phyloP scores from a whole-genome alignment of 2,797 vertebrate genomes.

The Acanthis flammea region DNA sequence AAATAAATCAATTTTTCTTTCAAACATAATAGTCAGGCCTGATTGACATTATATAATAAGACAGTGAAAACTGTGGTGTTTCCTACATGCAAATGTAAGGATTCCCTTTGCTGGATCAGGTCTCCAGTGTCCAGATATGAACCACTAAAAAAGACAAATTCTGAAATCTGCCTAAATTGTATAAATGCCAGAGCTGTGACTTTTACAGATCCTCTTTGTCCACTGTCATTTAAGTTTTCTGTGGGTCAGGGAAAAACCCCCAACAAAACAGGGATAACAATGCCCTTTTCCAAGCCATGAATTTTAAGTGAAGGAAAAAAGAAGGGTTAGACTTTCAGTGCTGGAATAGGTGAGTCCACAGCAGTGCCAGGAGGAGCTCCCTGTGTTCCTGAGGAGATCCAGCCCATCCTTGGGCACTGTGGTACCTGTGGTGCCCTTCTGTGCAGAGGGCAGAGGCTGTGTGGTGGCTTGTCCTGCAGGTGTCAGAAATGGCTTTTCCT shows the following conservation, averaged over 20 bases:
- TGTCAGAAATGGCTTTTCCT: neutral
- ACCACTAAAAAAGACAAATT: neutral
- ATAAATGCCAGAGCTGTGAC: neutral
- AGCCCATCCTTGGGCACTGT: neutral
- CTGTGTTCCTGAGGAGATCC: neutral
- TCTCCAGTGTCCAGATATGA: neutral
- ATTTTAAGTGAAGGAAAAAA: neutral
- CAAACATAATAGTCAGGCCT: neutral
- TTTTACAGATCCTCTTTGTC: neutral
- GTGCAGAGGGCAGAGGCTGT: neutral
- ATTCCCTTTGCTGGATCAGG: neutral
- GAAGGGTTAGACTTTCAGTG: neutral
- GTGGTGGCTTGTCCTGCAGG: neutral
- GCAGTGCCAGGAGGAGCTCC: neutral
- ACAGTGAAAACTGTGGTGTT: neutral
- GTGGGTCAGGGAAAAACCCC: accelerated
- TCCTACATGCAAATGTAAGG: neutral
- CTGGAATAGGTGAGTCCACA: neutral
- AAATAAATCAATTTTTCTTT: neutral
- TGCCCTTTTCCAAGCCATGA: neutral
- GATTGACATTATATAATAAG: neutral
- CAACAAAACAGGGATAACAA: neutral
- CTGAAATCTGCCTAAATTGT: neutral
- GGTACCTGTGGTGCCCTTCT: neutral
- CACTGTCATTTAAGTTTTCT: neutral